These are phyloP conservation scores for Cotesia typhae DNA, from an alignment of 1,140 invertebrate species.

Conservation along the genomic window DNA sequence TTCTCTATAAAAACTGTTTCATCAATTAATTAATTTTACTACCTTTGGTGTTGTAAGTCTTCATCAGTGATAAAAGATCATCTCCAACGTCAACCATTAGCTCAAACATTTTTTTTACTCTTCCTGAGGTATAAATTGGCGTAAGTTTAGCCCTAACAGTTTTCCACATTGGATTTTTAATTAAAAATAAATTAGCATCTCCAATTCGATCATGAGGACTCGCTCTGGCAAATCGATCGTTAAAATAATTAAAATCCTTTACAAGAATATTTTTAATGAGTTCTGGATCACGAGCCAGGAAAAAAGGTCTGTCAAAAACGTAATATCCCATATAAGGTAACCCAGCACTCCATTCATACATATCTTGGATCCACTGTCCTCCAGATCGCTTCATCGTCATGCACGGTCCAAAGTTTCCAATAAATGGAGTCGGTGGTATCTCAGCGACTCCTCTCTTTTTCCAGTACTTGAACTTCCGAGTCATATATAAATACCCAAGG, in stretches of 20 bases:
- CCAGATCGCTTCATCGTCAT: slow-evolving; percentile 35
- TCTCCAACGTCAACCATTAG: slow-evolving; percentile 58
- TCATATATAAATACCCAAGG: slow-evolving; percentile 50
- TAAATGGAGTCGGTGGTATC: slow-evolving; percentile 47
- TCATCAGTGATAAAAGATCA: slow-evolving; percentile 53
- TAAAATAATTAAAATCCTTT: slow-evolving; percentile 65
- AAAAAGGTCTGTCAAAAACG: slow-evolving; percentile 52
- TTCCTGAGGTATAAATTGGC: slow-evolving; percentile 60
- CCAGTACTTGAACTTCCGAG: slow-evolving; percentile 60
- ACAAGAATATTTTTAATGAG: slow-evolving; percentile 62
- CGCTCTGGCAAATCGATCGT: slow-evolving; percentile 44
- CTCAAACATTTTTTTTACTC: slow-evolving; percentile 60
- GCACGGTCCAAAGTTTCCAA: slow-evolving; percentile 52
- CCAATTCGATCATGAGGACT: slow-evolving; percentile 48
- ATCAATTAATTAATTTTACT: too few relatives aligned
- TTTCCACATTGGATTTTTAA: slow-evolving; percentile 59
- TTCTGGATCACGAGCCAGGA: slow-evolving; percentile 62
- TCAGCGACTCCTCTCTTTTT: slow-evolving; percentile 50
- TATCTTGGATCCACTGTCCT: slow-evolving; percentile 29
- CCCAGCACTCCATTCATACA: slow-evolving; percentile 42
- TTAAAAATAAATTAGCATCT: slow-evolving; percentile 49
- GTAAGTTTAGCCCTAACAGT: slow-evolving; percentile 57
- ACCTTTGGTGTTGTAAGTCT: slow-evolving; percentile 12
- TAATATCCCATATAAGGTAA: slow-evolving; percentile 55
- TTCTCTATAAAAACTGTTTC: too few relatives aligned